These are phyloP conservation scores for Macrocentrus cingulum DNA, from an alignment of 1,140 invertebrate genomes.

Conservation along the genomic window DNA sequence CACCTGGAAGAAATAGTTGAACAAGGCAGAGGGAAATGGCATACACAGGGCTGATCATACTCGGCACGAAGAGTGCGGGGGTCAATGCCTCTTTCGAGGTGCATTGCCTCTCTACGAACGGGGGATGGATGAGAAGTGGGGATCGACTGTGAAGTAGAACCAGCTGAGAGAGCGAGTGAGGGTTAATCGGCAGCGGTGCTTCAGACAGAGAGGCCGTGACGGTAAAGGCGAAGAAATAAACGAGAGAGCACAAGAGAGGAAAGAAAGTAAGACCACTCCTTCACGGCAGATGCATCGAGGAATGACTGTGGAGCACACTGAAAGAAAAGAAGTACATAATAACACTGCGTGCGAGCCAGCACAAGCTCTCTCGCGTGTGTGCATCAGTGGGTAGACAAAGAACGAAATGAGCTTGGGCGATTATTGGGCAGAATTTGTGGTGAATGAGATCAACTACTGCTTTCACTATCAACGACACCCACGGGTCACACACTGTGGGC, in stretches of 20 bases:
- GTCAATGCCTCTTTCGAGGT: conserved; percentile 23
- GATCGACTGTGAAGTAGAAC: conserved; percentile 6
- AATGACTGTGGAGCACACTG: too few relatives aligned
- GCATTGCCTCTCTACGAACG: conserved; percentile 21
- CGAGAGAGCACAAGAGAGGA: conserved; percentile 6
- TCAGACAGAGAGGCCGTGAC: too few relatives aligned
- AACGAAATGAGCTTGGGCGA: conserved; percentile 16
- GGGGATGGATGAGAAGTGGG: background rate
- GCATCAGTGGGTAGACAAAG: background rate
- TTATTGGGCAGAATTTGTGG: conserved; percentile 46
- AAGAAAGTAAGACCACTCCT: too few relatives aligned
- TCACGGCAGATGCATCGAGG: too few relatives aligned
- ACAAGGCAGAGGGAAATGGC: conserved; percentile 17
- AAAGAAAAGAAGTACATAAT: too few relatives aligned
- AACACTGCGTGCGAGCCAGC: too few relatives aligned
- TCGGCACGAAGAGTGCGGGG: conserved; percentile 7
- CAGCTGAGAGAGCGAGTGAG: background rate
- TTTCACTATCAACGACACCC: conserved; percentile 7
- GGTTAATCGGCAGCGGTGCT: too few relatives aligned
- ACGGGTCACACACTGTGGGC: background rate
- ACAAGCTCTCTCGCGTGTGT: background rate
- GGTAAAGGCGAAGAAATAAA: background rate
- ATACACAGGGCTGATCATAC: conserved; percentile 1
- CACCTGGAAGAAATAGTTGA: conserved; percentile 2
- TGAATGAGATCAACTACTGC: too few relatives aligned